Conservation (phyloP, 2,888 invertebrate genomes). For the Acleris sparsana region DNA sequence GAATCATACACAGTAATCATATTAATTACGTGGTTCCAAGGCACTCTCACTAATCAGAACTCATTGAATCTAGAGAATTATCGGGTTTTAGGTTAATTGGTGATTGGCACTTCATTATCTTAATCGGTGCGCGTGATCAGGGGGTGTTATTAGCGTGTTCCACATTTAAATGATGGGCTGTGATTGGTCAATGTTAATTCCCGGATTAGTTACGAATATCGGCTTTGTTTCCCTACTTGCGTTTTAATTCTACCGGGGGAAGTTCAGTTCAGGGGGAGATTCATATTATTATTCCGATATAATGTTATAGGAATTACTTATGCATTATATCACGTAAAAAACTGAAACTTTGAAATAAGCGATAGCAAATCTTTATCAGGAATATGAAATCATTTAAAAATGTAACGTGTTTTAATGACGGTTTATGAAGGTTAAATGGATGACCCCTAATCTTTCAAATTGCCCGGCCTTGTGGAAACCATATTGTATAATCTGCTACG, state of each 20-base stretch:
- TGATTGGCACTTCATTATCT: constrained; percentile 29
- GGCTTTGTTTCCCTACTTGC: too few species aligned
- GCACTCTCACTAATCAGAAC: constrained; percentile 1
- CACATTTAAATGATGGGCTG: constrained; percentile 11
- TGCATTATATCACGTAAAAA: too few species aligned
- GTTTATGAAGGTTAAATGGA: too few species aligned
- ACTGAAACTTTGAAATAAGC: too few species aligned
- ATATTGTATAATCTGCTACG: background rate
- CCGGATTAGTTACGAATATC: background rate
- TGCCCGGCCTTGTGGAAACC: background rate
- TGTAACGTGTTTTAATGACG: too few species aligned
- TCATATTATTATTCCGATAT: too few species aligned
- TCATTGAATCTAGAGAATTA: constrained; percentile 6
- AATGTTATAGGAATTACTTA: too few species aligned
- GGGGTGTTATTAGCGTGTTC: constrained; percentile 15
- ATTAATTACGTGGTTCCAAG: background rate
- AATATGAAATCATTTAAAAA: too few species aligned
- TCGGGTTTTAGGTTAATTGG: constrained; percentile 10
- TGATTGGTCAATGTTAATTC: background rate
- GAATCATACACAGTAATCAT: too few species aligned
- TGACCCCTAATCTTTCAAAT: background rate
- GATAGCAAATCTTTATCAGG: too few species aligned
- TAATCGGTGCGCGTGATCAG: constrained; percentile 20
- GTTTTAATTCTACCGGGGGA: background rate
- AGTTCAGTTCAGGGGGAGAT: background rate